A percentile compares a stretch with the other conserved stretches of the same genome.
These are phyloP conservation scores for Sitodiplosis mosellana DNA, from an alignment of 1,140 invertebrate genomes.

Conservation along the genomic window DNA sequence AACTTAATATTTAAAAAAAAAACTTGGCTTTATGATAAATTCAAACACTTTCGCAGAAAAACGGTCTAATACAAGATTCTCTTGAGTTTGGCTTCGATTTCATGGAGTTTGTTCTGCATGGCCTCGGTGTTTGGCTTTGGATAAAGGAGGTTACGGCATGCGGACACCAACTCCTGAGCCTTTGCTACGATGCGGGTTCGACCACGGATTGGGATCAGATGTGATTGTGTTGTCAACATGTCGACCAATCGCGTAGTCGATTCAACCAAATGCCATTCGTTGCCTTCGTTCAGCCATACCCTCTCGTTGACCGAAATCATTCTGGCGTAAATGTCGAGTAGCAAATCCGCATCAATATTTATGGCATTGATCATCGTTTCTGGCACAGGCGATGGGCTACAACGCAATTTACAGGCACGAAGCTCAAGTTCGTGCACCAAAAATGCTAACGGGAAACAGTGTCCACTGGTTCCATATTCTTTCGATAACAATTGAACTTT, in stretches of 20 bases:
- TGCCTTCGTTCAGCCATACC: slow-evolving; percentile 54
- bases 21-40: too few relatives aligned
- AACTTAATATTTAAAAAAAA: too few relatives aligned
- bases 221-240: slow-evolving; percentile 27
- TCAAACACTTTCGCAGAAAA: too few relatives aligned
- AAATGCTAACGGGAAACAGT: slow-evolving; percentile 61
- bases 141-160: slow-evolving; percentile 42
- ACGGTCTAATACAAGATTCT: slow-evolving; percentile 7
- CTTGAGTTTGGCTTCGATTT: slow-evolving; percentile 23
- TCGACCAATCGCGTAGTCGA: slow-evolving; percentile 44
- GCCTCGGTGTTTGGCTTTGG: slow-evolving; percentile 40
- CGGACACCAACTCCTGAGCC: slow-evolving; percentile 45
- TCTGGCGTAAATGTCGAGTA: slow-evolving; percentile 55
- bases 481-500: slow-evolving; percentile 55
- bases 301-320: slow-evolving; percentile 53
- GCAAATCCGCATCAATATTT: slow-evolving; percentile 46
- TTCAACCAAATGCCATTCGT: slow-evolving; percentile 56
- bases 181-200: slow-evolving; percentile 40
- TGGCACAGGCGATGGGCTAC: slow-evolving; percentile 46
- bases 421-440: slow-evolving; percentile 56
- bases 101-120: slow-evolving; percentile 19
- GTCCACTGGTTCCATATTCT: slow-evolving; percentile 49
- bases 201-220: slow-evolving; percentile 14
- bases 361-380: slow-evolving; percentile 37
- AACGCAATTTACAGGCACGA: slow-evolving; percentile 45